Evolutionary conservation across 2,888 invertebrate genomes (phyloP).

Genomic region (Oasisia sp.): DNA sequence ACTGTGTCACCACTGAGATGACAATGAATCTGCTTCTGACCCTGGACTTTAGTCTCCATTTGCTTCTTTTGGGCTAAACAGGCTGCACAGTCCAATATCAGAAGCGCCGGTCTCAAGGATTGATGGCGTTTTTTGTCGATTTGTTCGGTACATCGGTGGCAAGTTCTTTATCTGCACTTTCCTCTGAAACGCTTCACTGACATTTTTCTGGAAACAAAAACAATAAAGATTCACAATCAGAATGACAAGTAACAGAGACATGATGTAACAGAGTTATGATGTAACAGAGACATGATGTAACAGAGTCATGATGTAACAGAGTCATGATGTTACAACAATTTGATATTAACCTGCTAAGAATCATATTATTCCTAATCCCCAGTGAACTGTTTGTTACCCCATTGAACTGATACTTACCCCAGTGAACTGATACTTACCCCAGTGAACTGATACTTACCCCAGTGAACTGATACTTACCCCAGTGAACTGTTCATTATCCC

Average conservation of each 20-base stretch:
- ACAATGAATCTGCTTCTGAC: not conserved
- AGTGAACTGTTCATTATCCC: too few species aligned
- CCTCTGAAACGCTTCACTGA: slow-evolving; percentile 88
- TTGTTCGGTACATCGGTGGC: slow-evolving; percentile 69
- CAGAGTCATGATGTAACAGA: not conserved
- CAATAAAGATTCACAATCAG: not conserved
- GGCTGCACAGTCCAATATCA: slow-evolving; percentile 54
- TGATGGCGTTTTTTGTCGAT: slow-evolving; percentile 20
- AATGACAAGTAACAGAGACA: not conserved
- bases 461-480: too few species aligned
- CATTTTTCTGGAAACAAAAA: slow-evolving; percentile 74
- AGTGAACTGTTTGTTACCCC: too few species aligned
- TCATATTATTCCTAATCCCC: too few species aligned
- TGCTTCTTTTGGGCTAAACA: slow-evolving; percentile 43
- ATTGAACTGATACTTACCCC: too few species aligned
- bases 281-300: not conserved
- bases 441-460: too few species aligned
- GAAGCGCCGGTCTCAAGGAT: slow-evolving; percentile 36
- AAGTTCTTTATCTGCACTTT: slow-evolving; percentile 87
- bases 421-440: too few species aligned
- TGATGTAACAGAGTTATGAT: not conserved
- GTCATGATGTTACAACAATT: not conserved
- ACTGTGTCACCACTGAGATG: not conserved
- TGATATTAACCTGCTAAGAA: too few species aligned
- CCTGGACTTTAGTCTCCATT: not conserved